phyloP scores from a whole-genome alignment of 1,140 invertebrate species.

The Ooceraea biroi region DNA sequence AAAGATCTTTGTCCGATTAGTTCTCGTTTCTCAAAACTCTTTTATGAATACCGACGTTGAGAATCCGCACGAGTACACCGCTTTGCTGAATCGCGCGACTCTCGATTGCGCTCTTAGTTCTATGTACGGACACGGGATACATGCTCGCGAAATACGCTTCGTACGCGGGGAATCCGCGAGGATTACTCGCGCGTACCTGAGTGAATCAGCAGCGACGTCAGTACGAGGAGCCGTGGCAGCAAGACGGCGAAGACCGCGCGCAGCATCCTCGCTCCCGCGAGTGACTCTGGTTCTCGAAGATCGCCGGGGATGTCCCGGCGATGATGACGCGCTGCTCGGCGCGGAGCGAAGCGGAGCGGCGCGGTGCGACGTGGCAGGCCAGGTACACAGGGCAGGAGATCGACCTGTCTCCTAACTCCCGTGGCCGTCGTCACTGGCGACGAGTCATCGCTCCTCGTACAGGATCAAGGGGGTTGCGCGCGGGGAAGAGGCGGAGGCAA shows the following conservation, averaged over 20 bases:
- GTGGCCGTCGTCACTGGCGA: conserved; percentile 18
- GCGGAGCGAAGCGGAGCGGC: conserved; percentile 23
- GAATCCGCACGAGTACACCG: no score
- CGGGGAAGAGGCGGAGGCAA: neutral
- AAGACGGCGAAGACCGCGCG: conserved; percentile 50
- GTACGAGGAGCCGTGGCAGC: conserved; percentile 54
- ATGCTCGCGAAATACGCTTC: no score
- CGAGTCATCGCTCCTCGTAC: conserved; percentile 11
- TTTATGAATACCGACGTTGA: no score
- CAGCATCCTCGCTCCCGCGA: conserved; percentile 60
- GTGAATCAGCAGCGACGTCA: conserved; percentile 58
- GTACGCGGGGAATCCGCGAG: neutral
- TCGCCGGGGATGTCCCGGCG: conserved; percentile 36
- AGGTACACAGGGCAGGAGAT: conserved; percentile 43
- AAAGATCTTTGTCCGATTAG: no score
- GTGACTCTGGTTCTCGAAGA: conserved; percentile 52
- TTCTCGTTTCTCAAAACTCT: no score
- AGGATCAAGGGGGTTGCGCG: neutral
- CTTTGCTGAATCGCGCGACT: no score
- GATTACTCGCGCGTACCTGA: conserved; percentile 66
- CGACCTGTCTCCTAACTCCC: conserved; percentile 41
- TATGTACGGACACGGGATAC: no score
- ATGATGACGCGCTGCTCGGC: conserved; percentile 51
- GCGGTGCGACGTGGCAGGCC: conserved; percentile 14
- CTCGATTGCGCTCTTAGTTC: no score